Conservation (phyloP, 2,888 invertebrate species). For the Eupithecia vulgata region DNA sequence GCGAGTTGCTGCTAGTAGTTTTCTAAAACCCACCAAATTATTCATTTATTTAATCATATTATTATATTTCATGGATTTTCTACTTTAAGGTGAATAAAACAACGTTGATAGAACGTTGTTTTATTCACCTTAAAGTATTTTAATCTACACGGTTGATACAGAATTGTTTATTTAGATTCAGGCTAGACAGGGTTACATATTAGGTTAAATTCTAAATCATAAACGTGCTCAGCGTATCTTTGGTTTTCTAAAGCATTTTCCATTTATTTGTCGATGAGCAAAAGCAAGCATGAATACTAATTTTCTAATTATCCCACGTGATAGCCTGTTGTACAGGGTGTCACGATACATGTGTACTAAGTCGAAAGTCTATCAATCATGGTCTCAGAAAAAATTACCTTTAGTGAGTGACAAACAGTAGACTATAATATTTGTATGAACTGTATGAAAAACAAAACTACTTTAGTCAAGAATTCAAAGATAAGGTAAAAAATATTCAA, state of each 20-base stretch:
- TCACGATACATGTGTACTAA: not conserved
- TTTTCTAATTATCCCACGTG: conserved; percentile 40
- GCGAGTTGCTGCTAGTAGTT: no score
- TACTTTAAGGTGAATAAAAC: not conserved
- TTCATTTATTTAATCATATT: no score
- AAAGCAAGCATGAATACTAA: conserved; percentile 39
- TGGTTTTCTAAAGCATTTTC: not conserved
- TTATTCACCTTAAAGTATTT: no score
- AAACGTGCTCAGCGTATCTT: not conserved
- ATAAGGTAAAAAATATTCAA: no score
- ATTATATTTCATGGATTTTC: not conserved
- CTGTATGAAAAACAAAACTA: no score
- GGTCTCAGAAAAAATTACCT: no score
- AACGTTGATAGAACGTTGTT: no score
- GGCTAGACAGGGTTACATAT: not conserved
- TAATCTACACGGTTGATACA: not conserved
- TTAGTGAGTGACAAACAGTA: no score
- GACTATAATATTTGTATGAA: no score
- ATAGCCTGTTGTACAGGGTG: conserved; percentile 25
- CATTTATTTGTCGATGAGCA: conserved; percentile 33
- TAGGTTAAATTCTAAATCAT: not conserved
- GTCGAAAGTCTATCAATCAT: no score
- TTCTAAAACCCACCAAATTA: no score
- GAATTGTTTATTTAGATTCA: not conserved
- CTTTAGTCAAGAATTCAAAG: no score